Base-by-base conservation (phyloP, 1,140 invertebrate species). In the Ectropis grisescens region DNA sequence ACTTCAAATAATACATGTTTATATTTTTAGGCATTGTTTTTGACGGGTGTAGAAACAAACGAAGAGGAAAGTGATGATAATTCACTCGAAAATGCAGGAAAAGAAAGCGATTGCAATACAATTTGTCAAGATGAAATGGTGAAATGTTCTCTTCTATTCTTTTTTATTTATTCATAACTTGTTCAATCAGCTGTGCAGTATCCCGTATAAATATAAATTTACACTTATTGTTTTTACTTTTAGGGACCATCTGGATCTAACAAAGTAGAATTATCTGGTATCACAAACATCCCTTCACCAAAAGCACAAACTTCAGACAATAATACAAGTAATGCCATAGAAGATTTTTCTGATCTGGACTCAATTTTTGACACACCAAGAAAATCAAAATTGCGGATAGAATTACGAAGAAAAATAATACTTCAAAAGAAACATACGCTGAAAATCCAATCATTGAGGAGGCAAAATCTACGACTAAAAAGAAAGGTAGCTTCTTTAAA, bases 401-500 rank as follows among this genome's bases (percentile, higher is more conserved):
- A 41, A 11, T 41, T 41, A 26, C 15, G 39, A 8, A 25, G 13
- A 9, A 41, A 31, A 35, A 35, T n/a, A 13, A 2, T 10, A 4
- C 5, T 41, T 2, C 16, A 41, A 34, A 34, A 29, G 14, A 41
- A 30, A 14, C 39, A 41, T 35, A 25, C 9, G 5, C 12, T 25
- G 15, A 35, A 30, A 35, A 35, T 41, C 26, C 33, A 41, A 19
- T 32, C 39, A 2, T 27, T 29, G 1, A 29, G 14, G 15, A 5
- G 10, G 15, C 32, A 43, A 33, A 43, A 43, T 13, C 9, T 27
- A 24, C 23, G 41, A 8, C 34, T 43, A 1, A 32, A 43, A 32
- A 43, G 37, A n/a, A 43, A 37, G 33, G 26, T 37, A 9, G 41
- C 34, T 23, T 33, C 41, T 8, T 43, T 37, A 13, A 37, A 37